These are phyloP conservation scores for Drosophila limbata DNA, from an alignment of 2,888 invertebrate genomes.

Conservation along the genomic window DNA sequence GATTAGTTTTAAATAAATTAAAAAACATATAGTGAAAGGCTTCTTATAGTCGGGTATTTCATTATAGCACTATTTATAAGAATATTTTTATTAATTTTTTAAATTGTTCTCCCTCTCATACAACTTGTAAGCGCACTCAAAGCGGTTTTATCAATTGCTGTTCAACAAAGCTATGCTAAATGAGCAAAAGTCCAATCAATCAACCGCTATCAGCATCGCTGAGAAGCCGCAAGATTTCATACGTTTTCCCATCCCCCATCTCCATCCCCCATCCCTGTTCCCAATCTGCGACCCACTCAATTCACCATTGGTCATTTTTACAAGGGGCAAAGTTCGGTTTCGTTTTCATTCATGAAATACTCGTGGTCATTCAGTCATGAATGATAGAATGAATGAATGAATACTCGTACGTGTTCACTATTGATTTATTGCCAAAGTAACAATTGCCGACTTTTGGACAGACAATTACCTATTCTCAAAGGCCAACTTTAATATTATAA, in stretches of 20 bases:
- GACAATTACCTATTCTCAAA: constrained; percentile 9
- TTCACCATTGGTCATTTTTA: background rate
- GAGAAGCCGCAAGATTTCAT: constrained; percentile 1
- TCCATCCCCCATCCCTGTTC: background rate
- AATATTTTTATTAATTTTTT: background rate
- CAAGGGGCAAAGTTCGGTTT: constrained; percentile 39
- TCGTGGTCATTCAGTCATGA: constrained; percentile 15
- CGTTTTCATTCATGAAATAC: constrained; percentile 50
- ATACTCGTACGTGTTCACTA: constrained; percentile 8
- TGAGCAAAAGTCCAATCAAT: constrained; percentile 44
- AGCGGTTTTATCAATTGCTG: constrained; percentile 23
- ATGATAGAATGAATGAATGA: constrained; percentile 12
- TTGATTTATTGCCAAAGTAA: constrained; percentile 34
- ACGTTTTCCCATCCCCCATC: background rate
- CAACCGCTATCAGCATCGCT: constrained; percentile 23
- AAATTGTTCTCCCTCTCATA: background rate
- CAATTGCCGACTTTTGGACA: constrained; percentile 19
- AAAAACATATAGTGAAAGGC: too few relatives aligned
- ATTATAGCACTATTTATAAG: background rate
- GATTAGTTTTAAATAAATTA: too few relatives aligned
- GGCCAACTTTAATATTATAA: constrained; percentile 15
- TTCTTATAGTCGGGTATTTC: background rate
- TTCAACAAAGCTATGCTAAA: constrained; percentile 12
- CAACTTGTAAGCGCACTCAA: background rate
- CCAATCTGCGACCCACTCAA: background rate